Base-by-base conservation (phyloP, 1,140 invertebrate species). In the Notospermus geniculatus region DNA sequence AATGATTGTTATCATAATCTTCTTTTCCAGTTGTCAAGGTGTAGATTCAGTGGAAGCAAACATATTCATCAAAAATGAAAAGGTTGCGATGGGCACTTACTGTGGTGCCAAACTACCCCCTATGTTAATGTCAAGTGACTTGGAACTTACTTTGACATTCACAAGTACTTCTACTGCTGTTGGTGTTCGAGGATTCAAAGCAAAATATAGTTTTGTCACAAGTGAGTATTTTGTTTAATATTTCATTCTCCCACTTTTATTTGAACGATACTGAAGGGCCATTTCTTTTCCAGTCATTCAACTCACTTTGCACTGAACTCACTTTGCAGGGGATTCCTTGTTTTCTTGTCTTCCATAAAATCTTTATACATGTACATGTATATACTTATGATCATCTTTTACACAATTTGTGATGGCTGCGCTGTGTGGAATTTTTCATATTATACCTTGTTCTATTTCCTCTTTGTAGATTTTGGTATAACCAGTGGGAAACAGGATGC, bases 41-140 rank as follows among this genome's bases (percentile, higher is more conserved):
- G 85, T 87, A 60, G 91, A 92, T 78, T 87, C 88, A 1, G 80
- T 93, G 53, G 86, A 88, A 71, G 90, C 89, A 0, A 92, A 87
- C 75, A 87, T 92, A 43, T 85, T 87, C 64, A 88, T 90, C 57
- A 88, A 91, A 56, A 90, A 90, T 2, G 83, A 88, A 71, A 85
- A 88, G 82, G 89, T 90, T 72, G 88, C 89, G 78, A 88, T 93
- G 60, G 90, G 91, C 68, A 87, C 87, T 4, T 90, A 92, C 69
- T 96, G 93, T 75, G 92, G 91, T 0, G 85, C 84, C 4, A 87
- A 86, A 65, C 77, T 88, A 28, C 91, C 91, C 0, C 87, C 87
- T 64, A 90, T 91, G 41, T 83, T 95, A 50, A 95, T 96, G 93
- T 95, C 92, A 28, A 93, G 89, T 74, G 91, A 91, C 30, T 88